Evolutionary conservation across 2,113 vertebrate species (phyloP), one percentile per base, ranked within the genome.

Genomic region (Bucco capensis): DNA sequence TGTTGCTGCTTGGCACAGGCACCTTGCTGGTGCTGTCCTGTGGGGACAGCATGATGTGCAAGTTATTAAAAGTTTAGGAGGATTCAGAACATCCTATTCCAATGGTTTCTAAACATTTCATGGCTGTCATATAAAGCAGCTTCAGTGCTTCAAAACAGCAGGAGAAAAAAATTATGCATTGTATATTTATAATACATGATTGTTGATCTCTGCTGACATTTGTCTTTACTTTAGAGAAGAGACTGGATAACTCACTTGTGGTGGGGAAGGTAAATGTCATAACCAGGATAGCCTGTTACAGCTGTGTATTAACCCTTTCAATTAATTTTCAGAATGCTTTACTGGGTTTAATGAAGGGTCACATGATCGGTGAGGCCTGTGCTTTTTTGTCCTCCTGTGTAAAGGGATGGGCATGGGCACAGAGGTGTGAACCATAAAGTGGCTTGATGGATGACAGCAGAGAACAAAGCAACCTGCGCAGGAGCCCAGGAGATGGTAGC

Each of bases 141-240:
- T 91, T 72, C 66, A 54, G 58, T 66, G 60, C 91, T 92, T 94
- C 76, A 82, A 76, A 96, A 94, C 78, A 94, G 47, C 78, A 71
- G 78, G 82, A 78, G 69, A 89, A 80, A 42, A 69, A 86, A 88
- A 83, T 24, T 61, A 71, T 1, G 5, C 27, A 21, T 87, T 94
- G 65, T 85, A 6, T 93, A 84, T 93, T 95, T 96, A 92, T 91
- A 93, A 88, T 73, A 84, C 64, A 56, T 91, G 77, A 90, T 92
- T 81, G 89, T 88, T 96, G 91, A 64, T 94, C 66, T 86, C 74
- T 90, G 60, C 83, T 95, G 92, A 87, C 95, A 74, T 93, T 94
- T 95, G 75, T 78, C 69, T 89, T 75, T 83, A 28, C 83, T 85
- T 66, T 28, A 25, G 66, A 83, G 72, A 60, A 71, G 84, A 92